Evolutionary conservation across 2,797 vertebrate species (phyloP).

Genomic region (Microctenopoma steveboyesi): DNA sequence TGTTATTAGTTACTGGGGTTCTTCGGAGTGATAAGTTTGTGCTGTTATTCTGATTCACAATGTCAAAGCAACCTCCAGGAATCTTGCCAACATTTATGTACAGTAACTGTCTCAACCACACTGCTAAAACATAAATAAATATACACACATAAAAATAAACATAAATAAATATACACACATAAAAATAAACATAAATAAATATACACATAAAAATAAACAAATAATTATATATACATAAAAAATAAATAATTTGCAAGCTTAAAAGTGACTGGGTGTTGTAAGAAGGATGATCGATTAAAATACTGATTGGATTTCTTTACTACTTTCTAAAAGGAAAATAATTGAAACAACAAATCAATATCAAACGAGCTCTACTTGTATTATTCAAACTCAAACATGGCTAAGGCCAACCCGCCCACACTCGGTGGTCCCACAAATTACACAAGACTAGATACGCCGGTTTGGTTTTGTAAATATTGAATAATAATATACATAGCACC

Average conservation of each 20-base stretch:
- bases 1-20: background rate
- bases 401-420: background rate
- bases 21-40: background rate
- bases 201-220: no score
- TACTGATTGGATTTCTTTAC: no score
- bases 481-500: background rate
- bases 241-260: background rate
- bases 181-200: no score
- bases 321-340: no score
- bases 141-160: no score
- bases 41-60: background rate
- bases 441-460: background rate
- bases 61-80: background rate
- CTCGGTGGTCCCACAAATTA: background rate
- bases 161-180: no score
- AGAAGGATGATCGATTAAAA: background rate
- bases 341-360: no score
- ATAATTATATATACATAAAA: no score
- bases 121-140: background rate
- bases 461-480: accelerated
- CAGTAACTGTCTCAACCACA: background rate
- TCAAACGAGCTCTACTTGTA: background rate
- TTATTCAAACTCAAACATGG: background rate
- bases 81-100: background rate
- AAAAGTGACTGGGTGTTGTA: background rate